Conservation (phyloP, 1,140 invertebrate species). For the Euglossa dilemma region DNA sequence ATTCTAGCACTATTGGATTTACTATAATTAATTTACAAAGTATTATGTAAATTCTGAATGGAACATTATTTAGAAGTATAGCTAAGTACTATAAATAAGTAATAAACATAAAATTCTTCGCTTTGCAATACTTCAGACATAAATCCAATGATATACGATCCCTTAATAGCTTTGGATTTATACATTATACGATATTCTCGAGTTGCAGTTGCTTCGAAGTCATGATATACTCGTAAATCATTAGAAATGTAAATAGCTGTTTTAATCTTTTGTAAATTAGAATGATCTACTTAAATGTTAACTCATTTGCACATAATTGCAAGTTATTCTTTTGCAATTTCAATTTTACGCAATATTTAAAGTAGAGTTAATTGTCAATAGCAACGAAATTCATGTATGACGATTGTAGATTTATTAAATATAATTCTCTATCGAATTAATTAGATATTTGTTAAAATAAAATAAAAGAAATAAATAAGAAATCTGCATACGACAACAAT, state of each 20-base stretch:
- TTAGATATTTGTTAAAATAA: background rate
- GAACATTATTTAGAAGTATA: background rate
- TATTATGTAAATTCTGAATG: background rate
- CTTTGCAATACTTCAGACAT: background rate
- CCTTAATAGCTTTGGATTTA: background rate
- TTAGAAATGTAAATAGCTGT: slow-evolving; percentile 5
- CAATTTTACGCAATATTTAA: background rate
- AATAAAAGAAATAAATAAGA: background rate
- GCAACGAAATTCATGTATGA: background rate
- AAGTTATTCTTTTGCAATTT: background rate
- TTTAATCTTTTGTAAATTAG: background rate
- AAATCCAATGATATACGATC: background rate
- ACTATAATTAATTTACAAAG: background rate
- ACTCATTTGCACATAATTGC: too few species aligned
- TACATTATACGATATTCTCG: background rate
- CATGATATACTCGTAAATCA: background rate
- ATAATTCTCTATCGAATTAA: background rate
- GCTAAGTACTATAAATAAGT: background rate
- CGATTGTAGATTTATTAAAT: background rate
- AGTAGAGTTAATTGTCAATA: background rate
- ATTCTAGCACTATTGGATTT: background rate
- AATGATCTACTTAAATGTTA: background rate
- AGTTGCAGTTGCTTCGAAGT: background rate
- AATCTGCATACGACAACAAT: background rate
- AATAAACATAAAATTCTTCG: background rate